Percentiles rank a stretch among this genome's conserved stretches.
phyloP scores from a whole-genome alignment of 1,140 invertebrate genomes.

The Dendrolimus kikuchii region DNA sequence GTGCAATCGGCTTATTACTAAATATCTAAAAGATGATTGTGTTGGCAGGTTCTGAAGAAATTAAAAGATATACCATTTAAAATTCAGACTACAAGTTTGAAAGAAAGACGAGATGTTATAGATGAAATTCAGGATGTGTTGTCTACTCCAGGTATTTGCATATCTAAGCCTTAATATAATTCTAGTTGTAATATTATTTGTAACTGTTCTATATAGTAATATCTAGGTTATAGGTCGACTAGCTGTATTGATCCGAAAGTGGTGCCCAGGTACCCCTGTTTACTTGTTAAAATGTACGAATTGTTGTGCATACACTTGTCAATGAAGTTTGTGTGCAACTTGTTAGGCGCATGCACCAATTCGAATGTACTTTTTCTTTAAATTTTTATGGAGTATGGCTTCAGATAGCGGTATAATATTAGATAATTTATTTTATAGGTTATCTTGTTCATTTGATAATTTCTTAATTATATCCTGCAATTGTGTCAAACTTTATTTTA shows the following conservation, averaged over 20 bases:
- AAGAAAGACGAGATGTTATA: slow-evolving; percentile 80
- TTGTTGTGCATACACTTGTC: slow-evolving; percentile 7
- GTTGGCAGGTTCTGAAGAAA: slow-evolving; percentile 78
- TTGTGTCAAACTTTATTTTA: background rate
- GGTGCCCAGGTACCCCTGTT: background rate
- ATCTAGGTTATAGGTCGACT: slow-evolving; percentile 16
- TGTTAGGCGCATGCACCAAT: background rate
- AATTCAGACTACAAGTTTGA: slow-evolving; percentile 83
- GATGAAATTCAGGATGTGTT: slow-evolving; percentile 82
- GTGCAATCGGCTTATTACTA: slow-evolving; percentile 3
- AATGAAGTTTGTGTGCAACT: slow-evolving; percentile 4
- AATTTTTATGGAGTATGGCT: background rate
- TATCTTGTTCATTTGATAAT: no score
- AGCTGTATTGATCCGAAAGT: slow-evolving; percentile 41
- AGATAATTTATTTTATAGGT: no score
- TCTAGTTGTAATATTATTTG: background rate
- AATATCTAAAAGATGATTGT: slow-evolving; percentile 27
- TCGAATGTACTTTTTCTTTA: background rate
- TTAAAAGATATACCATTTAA: slow-evolving; percentile 86
- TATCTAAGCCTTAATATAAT: background rate
- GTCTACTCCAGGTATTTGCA: slow-evolving; percentile 78
- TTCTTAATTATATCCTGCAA: background rate
- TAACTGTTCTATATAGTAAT: background rate
- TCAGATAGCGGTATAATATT: no score
- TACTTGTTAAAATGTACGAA: background rate